Percentiles rank a stretch among this genome's conserved stretches.
These are phyloP conservation scores for Chamaedrilus cognettii DNA, from an alignment of 2,888 invertebrate genomes.

Conservation along the genomic window DNA sequence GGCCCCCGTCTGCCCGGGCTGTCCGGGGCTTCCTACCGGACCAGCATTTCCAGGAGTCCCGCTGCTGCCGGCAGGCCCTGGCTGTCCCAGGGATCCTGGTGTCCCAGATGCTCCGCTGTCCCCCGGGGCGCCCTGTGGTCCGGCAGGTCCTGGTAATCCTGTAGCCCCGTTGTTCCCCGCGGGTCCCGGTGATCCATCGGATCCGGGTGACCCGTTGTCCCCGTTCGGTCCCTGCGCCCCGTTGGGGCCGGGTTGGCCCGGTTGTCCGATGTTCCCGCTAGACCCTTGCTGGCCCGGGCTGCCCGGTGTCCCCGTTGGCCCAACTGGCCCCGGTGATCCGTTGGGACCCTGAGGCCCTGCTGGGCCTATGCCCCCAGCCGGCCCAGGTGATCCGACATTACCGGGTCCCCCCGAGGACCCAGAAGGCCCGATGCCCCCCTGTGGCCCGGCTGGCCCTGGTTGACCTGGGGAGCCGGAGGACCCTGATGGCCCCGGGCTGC, in stretches of 20 bases:
- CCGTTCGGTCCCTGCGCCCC: conserved; percentile 26
- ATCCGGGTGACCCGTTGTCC: conserved; percentile 12
- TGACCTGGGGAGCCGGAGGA: conserved; percentile 31
- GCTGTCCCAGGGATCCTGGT: no score
- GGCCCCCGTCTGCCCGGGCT: conserved; percentile 26
- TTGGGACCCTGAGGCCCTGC: conserved; percentile 23
- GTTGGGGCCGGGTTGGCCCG: conserved; percentile 15
- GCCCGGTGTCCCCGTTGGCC: conserved; percentile 31
- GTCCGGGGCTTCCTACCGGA: no score
- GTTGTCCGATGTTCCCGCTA: conserved; percentile 4
- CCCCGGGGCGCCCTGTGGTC: no score
- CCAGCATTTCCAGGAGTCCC: no score
- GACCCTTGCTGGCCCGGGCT: conserved; percentile 22
- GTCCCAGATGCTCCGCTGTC: no score
- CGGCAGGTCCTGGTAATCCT: conserved; percentile 23
- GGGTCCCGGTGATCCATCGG: conserved; percentile 16
- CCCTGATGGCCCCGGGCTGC: conserved; percentile 23
- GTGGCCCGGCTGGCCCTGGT: conserved; percentile 17
- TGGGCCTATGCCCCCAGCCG: conserved; percentile 14
- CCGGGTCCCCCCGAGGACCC: no score
- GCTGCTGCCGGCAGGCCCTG: no score
- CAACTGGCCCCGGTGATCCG: conserved; percentile 32
- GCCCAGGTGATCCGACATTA: conserved; percentile 24
- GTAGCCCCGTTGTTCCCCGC: conserved; percentile 10
- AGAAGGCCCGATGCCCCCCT: no score